These are phyloP conservation scores for Zenarchopterus dispar DNA, from an alignment of 2,797 vertebrate species.

Conservation along the genomic window DNA sequence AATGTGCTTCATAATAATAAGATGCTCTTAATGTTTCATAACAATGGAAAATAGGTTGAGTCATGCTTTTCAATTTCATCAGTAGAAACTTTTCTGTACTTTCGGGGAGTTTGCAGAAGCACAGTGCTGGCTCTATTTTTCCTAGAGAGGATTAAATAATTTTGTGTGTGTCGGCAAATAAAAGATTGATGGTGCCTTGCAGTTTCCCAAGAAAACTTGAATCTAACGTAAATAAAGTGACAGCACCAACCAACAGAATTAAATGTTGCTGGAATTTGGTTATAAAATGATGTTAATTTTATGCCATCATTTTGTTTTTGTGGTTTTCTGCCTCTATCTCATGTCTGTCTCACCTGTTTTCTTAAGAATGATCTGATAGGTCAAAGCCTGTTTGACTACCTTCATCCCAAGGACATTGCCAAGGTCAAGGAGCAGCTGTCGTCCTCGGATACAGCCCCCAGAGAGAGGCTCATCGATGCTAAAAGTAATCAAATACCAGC, in stretches of 20 bases:
- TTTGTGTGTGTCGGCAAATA: too few relatives aligned
- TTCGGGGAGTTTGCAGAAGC: not conserved
- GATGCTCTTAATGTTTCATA: too few relatives aligned
- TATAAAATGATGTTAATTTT: too few relatives aligned
- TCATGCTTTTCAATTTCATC: not conserved
- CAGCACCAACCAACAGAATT: not conserved
- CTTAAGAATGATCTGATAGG: slow-evolving; percentile 96
- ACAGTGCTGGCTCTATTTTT: not conserved
- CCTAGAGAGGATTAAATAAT: not conserved
- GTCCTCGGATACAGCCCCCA: slow-evolving; percentile 94
- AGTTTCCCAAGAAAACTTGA: too few relatives aligned
- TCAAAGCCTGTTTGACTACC: slow-evolving; percentile 98
- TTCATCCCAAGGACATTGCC: slow-evolving; percentile 99
- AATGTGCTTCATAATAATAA: not conserved
- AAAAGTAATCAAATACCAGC: slow-evolving; percentile 87
- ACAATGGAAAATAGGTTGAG: too few relatives aligned
- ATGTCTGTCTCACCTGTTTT: not conserved
- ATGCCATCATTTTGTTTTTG: not conserved
- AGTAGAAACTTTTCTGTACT: not conserved
- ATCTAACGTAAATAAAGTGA: not conserved
- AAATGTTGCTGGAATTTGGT: not conserved
- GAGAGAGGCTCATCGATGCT: slow-evolving; percentile 96
- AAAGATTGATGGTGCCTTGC: too few relatives aligned
- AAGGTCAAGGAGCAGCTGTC: slow-evolving; percentile 99
- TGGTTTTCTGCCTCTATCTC: not conserved